These are phyloP conservation scores for Xestia rhomboidea DNA, from an alignment of 2,888 invertebrate genomes.

Conservation along the genomic window DNA sequence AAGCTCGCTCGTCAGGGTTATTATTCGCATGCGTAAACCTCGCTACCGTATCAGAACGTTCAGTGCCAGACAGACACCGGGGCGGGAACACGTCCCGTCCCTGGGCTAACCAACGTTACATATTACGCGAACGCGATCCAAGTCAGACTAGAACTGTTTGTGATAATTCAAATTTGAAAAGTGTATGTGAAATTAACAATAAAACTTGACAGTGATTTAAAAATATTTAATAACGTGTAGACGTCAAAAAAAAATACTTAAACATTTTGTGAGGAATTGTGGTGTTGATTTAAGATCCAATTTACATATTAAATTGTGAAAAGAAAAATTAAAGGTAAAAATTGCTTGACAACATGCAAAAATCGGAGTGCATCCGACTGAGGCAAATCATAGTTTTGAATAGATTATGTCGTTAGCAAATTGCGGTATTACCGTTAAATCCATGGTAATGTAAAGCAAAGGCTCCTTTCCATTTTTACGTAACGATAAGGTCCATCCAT, in stretches of 20 bases:
- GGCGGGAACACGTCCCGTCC: conserved; percentile 76
- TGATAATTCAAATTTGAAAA: conserved; percentile 42
- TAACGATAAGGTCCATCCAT: conserved; percentile 37
- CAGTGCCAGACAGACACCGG: conserved; percentile 80
- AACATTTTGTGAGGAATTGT: conserved; percentile 17
- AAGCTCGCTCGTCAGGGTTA: conserved; percentile 82
- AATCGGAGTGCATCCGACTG: neutral
- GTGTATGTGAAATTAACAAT: conserved; percentile 60
- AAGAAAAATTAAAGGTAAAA: conserved; percentile 32
- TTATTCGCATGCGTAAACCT: conserved; percentile 87
- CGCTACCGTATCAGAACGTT: conserved; percentile 78
- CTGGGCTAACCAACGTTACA: conserved; percentile 46
- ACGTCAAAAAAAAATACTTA: neutral
- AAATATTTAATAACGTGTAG: conserved; percentile 10
- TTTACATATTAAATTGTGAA: conserved; percentile 21
- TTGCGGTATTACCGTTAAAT: neutral
- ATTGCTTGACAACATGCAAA: neutral
- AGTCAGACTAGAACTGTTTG: conserved; percentile 59
- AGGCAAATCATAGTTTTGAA: neutral
- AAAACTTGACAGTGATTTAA: conserved; percentile 52
- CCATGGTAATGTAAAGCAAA: neutral
- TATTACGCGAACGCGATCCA: conserved; percentile 70
- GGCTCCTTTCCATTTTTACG: conserved; percentile 43
- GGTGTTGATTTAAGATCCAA: conserved; percentile 26
- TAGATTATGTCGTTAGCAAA: conserved; percentile 1